Evolutionary conservation across 2,113 vertebrate genomes (phyloP).

Genomic region (Callionymus lyra): DNA sequence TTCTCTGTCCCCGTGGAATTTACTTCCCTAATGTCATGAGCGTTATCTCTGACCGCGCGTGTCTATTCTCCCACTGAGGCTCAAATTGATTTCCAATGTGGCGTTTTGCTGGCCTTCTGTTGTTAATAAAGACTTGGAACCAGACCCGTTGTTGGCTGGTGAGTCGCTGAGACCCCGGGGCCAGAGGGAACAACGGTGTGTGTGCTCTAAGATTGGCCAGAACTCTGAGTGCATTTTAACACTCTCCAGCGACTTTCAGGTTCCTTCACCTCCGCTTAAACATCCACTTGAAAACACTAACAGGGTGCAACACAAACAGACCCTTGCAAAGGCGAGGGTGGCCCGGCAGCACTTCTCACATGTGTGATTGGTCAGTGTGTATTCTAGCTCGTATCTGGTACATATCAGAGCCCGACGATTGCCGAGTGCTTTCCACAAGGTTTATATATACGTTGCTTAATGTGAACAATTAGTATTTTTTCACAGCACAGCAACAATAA

Average conservation of each 20-base stretch:
- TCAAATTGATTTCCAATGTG: constrained; percentile 42
- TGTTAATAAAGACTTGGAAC: constrained; percentile 64
- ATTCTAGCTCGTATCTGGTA: constrained; percentile 14
- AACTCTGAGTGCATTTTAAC: constrained; percentile 35
- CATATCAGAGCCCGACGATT: constrained; percentile 8
- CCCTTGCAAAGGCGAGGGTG: constrained; percentile 16
- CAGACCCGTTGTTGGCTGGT: constrained; percentile 36
- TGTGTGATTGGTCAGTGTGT: constrained; percentile 20
- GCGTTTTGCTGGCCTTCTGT: constrained; percentile 52
- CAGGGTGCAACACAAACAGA: constrained; percentile 20
- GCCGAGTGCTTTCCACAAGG: constrained; percentile 14
- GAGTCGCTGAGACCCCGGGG: constrained; percentile 34
- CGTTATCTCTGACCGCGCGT: not conserved
- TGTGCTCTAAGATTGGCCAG: constrained; percentile 20
- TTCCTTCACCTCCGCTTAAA: constrained; percentile 17
- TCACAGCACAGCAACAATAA: constrained; percentile 19
- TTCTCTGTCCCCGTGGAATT: not conserved
- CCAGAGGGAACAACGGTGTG: constrained; percentile 26
- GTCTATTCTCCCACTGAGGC: constrained; percentile 14
- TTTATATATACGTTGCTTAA: constrained; percentile 13
- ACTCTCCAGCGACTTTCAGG: constrained; percentile 27
- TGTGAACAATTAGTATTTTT: constrained; percentile 25
- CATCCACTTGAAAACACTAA: constrained; percentile 18
- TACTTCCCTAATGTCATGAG: too few species aligned
- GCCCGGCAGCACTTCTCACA: constrained; percentile 6